Base-by-base conservation (phyloP, 2,113 vertebrate species). In the Saguinus imperator region DNA sequence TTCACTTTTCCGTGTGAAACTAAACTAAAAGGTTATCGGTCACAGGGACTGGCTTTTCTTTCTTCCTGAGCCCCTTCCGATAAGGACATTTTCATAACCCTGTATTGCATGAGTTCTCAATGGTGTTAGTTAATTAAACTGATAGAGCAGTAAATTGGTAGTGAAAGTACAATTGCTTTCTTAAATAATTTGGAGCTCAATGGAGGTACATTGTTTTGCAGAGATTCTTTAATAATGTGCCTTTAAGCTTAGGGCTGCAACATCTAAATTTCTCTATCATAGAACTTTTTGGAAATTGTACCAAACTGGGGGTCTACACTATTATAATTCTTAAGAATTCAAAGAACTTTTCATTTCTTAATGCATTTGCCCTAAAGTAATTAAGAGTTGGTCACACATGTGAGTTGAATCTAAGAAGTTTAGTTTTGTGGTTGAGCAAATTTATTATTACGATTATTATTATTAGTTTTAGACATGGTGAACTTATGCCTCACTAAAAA, bases 401-500 rank as follows among this genome's bases (percentile, higher is more conserved):
- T 96, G 23, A 91, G 2, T 66, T 81, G 57, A 90, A 88, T 77
- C n/a, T 95, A 84, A 72, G 72, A 91, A 93, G 55, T 93, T 1
- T 52, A 90, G 23, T 91, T 95, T 91, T 91, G 58, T 91, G 73
- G 48, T 48, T 45, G 85, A 82, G 52, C 9, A 82, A 58, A 58
- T 81, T 85, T 95, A 73, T 90, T 4, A 87, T 94, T 79, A 87
- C 73, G 40, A 37, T 81, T 89, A 76, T 95, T 89, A 37, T 32
- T 81, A 90, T 87, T 90, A 32, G 57, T 91, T 95, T 29, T 87
- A 48, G 57, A 73, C 23, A 86, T 23, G 18, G 25, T 94, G 79
- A 48, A 93, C 89, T 96, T 91, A 82, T 0, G 57, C 58, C 89
- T 77, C 37, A 18, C 91, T 92, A n/a, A 70, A 70, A 73, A 76